Base-by-base conservation (phyloP, 2,113 vertebrate species). In the Dolichallabes microphthalmus region DNA sequence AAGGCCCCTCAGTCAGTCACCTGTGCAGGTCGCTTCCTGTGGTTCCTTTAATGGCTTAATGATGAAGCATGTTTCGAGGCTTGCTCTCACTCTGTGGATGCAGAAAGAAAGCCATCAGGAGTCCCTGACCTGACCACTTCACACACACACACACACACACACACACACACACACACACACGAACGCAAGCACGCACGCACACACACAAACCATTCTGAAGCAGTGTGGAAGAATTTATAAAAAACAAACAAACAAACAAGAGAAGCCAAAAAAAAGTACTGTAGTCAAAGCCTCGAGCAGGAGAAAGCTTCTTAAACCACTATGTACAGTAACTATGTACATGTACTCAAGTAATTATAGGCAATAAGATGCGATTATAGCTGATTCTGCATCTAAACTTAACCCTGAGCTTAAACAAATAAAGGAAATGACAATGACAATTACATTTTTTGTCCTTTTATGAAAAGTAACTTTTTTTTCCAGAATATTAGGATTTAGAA, bases 41-140 rank as follows among this genome's bases (percentile, higher is more conserved):
- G 68, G 82, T 81, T 88, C 39, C 78, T 81, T 74, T 86, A 89
- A 91, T 91, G 81, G 79, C 52, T 88, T 86, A 89, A 90, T 86
- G 85, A 91, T 84, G 86, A 87, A 89, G 75, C 82, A 53, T 60
- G 80, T 19, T 74, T 80, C 77, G 82, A 79, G 50, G 27, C 74
- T 58, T 27, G 3, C 86, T 84, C 85, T 84, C 75, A 32, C 79
- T 80, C 57, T 82, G 27, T 78, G 63, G 58, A 63, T 77, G 35
- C n/a, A 19, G 61, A 66, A 25, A 83, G 45, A 39, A n/a, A 82
- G 77, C 71, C n/a, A 83, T 82, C 60, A 58, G 52, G 64, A 82
- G n/a, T 75, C 20, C 73, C 64, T 86, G 50, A 82, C 85, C 80
- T 75, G 55, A 77, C 76, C 69, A 69, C 11, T 80, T 25, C 27